Evolutionary conservation across 1,140 invertebrate species (phyloP), one percentile per base, ranked within the genome.

Genomic region (Drosophila yakuba): DNA sequence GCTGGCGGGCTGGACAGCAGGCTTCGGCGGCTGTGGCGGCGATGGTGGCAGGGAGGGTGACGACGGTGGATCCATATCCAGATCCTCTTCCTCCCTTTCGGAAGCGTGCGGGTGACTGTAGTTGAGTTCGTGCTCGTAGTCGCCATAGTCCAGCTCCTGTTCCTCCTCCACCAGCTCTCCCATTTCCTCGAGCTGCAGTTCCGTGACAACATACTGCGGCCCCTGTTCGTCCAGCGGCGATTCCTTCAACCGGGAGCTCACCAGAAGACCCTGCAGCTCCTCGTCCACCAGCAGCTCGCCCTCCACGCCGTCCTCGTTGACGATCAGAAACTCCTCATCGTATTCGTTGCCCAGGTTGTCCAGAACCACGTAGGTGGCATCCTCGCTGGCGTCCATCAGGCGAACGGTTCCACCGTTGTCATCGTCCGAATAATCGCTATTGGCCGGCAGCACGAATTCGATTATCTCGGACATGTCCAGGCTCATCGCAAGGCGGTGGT

Each of bases 381-480:
- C 75, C 58, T 69, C 78, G 25, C 52, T 50, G 8, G 52, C 84
- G n/a, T 51, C 63, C 10, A 71, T 52, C 20, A 56, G 25, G 11
- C 17, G 41, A 23, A 3, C 47, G n/a, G 35, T 38, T 20, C 17
- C 69, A n/a, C 23, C 44, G 25, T 35, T 59, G 11, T 74, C 72
- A 6, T 80, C 59, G n/a, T 83, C 76, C 6, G 51, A n/a, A 32
- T 74, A 89, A n/a, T 83, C 80, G 5, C n/a, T 35, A 44, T 62
- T 74, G 14, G 35, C 10, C n/a, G 67, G 67, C 52, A 83, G 6
- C 11, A 71, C 83, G 32, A 83, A 83, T 50, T 88, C 83, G 47
- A 88, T 89, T 43, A 83, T 77, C 10, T 88, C 84, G 20, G 84
- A 83, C 75, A 83, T 83, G 32, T 88, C 75, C 45, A 86, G 39